A percentile compares a stretch with the other conserved stretches of the same genome.
Evolutionary conservation across 2,113 vertebrate species (phyloP).

Genomic region (Morone saxatilis): DNA sequence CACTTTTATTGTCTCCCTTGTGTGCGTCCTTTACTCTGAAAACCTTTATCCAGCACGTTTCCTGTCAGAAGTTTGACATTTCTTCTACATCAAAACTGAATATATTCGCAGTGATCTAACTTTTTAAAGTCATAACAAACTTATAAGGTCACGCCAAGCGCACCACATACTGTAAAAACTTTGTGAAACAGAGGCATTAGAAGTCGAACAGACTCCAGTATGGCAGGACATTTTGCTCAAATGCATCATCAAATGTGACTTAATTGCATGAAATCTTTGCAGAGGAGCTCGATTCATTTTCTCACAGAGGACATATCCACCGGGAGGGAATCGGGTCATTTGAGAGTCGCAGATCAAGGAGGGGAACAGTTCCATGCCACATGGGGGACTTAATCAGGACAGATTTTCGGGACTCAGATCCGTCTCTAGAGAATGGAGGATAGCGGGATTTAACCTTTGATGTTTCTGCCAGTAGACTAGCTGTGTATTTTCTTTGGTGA

Average conservation of each 20-base stretch:
- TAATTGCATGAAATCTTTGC: constrained; percentile 46
- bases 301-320: constrained; percentile 41
- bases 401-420: constrained; percentile 36
- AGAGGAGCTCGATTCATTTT: constrained; percentile 1
- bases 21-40: constrained; percentile 10
- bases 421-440: constrained; percentile 52
- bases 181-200: constrained; percentile 10
- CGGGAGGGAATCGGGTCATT: constrained; percentile 48
- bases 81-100: constrained; percentile 37
- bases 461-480: constrained; percentile 43
- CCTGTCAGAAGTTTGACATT: constrained; percentile 53
- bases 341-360: constrained; percentile 61
- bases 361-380: constrained; percentile 47
- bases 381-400: constrained; percentile 60
- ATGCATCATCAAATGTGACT: constrained; percentile 24
- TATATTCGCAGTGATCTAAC: background rate
- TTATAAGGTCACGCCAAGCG: constrained; percentile 36
- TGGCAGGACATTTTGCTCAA: constrained; percentile 8
- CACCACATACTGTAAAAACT: constrained; percentile 5
- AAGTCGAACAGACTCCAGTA: background rate
- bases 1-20: constrained; percentile 27
- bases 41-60: constrained; percentile 21
- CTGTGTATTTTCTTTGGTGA: constrained; percentile 37
- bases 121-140: constrained; percentile 6
- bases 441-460: constrained; percentile 53